Evolutionary conservation across 2,888 invertebrate genomes (phyloP).

Genomic region (Eupithecia subumbrata): DNA sequence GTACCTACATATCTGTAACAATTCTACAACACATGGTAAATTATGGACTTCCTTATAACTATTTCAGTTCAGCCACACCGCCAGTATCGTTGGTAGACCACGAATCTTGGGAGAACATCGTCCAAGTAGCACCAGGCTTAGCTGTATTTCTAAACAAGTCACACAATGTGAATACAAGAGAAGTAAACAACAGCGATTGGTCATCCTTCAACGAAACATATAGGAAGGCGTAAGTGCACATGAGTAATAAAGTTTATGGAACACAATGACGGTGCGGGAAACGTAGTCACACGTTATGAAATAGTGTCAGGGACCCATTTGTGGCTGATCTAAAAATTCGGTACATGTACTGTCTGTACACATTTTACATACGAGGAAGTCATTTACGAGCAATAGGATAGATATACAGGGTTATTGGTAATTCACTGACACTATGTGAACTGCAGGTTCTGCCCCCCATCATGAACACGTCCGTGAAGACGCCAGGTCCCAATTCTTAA

Average conservation of each 20-base stretch:
- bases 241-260: conserved; percentile 18
- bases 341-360: neutral
- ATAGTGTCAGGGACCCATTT: conserved; percentile 6
- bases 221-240: conserved; percentile 33
- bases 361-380: neutral
- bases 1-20: too few species aligned
- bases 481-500: too few species aligned
- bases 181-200: conserved; percentile 17
- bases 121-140: conserved; percentile 71
- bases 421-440: too few species aligned
- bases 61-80: conserved; percentile 36
- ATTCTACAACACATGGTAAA: neutral
- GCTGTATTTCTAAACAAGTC: conserved; percentile 61
- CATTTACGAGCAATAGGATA: too few species aligned
- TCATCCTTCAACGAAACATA: conserved; percentile 33
- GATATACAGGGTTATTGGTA: too few species aligned
- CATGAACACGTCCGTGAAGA: too few species aligned
- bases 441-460: too few species aligned
- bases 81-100: conserved; percentile 64
- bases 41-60: neutral
- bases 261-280: conserved; percentile 15
- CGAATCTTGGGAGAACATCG: conserved; percentile 76
- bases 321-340: neutral
- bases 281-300: neutral
- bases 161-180: conserved; percentile 8